Evolutionary conservation across 2,888 invertebrate species (phyloP).

Genomic region (Eristalis arbustorum): DNA sequence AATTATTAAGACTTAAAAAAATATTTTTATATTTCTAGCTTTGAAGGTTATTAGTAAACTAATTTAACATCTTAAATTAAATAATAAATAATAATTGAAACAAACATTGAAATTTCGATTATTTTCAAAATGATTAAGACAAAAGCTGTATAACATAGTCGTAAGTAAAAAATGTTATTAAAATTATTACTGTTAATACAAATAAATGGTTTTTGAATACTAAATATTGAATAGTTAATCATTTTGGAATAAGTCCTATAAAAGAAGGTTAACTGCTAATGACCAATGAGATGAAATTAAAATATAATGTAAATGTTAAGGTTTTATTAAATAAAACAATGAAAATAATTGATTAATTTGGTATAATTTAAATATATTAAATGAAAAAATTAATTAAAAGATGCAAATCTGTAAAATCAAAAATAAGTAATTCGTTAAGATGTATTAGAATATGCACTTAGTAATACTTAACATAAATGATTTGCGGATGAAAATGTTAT

Average conservation of each 20-base stretch:
- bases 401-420: slow-evolving; percentile 80
- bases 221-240: slow-evolving; percentile 82
- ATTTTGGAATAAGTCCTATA: slow-evolving; percentile 84
- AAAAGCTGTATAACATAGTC: slow-evolving; percentile 81
- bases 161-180: slow-evolving; percentile 82
- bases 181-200: slow-evolving; percentile 81
- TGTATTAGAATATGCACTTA: slow-evolving; percentile 80
- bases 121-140: slow-evolving; percentile 81
- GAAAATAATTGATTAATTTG: slow-evolving; percentile 82
- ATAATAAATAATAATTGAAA: slow-evolving; percentile 77
- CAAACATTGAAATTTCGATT: slow-evolving; percentile 78
- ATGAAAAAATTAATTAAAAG: slow-evolving; percentile 80
- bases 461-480: slow-evolving; percentile 83
- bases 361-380: slow-evolving; percentile 81
- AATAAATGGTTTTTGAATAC: slow-evolving; percentile 80
- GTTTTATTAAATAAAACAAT: slow-evolving; percentile 75
- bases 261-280: slow-evolving; percentile 83
- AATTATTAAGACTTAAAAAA: slow-evolving; percentile 75
- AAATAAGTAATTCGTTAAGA: slow-evolving; percentile 81
- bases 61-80: slow-evolving; percentile 82
- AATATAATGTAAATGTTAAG: slow-evolving; percentile 81
- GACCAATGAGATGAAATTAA: slow-evolving; percentile 83
- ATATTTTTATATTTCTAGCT: slow-evolving; percentile 81
- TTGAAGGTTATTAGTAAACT: slow-evolving; percentile 84
- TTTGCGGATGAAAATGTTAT: slow-evolving; percentile 85